phyloP scores from a whole-genome alignment of 2,888 invertebrate species.

The Drosophila borealis region DNA sequence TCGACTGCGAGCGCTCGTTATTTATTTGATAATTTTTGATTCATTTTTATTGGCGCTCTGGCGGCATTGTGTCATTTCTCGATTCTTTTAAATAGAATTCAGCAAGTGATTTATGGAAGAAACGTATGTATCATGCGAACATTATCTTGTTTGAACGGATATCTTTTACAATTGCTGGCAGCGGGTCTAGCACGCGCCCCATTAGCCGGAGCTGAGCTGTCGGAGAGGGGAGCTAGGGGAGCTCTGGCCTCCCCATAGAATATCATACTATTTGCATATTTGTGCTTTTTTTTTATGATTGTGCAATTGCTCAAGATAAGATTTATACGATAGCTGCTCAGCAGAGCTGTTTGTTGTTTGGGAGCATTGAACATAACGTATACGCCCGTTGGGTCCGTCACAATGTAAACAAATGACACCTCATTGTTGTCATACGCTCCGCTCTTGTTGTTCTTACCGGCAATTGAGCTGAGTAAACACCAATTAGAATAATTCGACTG shows the following conservation, averaged over 20 bases:
- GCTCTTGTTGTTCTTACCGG: slow-evolving; percentile 8
- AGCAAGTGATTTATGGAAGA: slow-evolving; percentile 64
- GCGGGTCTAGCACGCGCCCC: slow-evolving; percentile 39
- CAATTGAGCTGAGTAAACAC: slow-evolving; percentile 20
- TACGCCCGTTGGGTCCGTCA: slow-evolving; percentile 46
- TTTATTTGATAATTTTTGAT: slow-evolving; percentile 79
- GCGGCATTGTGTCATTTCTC: slow-evolving; percentile 74
- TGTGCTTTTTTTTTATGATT: slow-evolving; percentile 19
- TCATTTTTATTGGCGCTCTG: slow-evolving; percentile 73
- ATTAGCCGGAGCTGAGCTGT: not conserved
- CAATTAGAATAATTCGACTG: slow-evolving; percentile 25
- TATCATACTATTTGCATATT: slow-evolving; percentile 41
- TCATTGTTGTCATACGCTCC: slow-evolving; percentile 6
- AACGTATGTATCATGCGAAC: slow-evolving; percentile 24
- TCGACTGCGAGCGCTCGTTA: slow-evolving; percentile 56
- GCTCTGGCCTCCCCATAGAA: slow-evolving; percentile 4
- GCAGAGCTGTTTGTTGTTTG: slow-evolving; percentile 1
- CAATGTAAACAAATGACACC: slow-evolving; percentile 40
- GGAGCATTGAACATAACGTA: slow-evolving; percentile 50
- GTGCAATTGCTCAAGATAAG: slow-evolving; percentile 35
- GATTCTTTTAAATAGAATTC: slow-evolving; percentile 63
- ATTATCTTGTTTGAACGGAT: slow-evolving; percentile 43
- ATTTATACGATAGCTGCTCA: slow-evolving; percentile 17
- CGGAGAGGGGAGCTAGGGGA: not conserved
- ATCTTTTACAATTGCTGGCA: slow-evolving; percentile 37